Evolutionary conservation across 2,888 invertebrate genomes (phyloP), one percentile per base, ranked within the genome.

Genomic region (Melanargia galathea): DNA sequence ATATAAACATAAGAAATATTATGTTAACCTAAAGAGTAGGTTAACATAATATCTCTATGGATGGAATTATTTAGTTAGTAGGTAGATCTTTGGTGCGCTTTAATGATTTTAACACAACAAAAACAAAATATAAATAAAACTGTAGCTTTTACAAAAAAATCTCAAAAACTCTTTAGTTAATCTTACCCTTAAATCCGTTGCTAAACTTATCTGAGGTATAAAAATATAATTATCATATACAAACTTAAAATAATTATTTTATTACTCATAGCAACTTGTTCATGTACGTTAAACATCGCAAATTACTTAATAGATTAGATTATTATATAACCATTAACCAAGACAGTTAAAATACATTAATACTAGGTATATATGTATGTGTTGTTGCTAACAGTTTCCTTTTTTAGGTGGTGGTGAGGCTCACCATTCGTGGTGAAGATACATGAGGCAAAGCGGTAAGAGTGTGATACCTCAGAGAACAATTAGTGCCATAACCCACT

Each of bases 181-280:
- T 77, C 90, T 90, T 87, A 90, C 90, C 90, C 79, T 76, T 63
- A 88, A 75, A 76, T 84, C 79, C 70, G 84, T 87, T 69, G 87
- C 83, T 86, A 83, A 78, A 70, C 81, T 73, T 74, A 86, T 87
- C 87, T 90, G 79, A 68, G 77, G 74, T 75, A 74, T 57, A 70
- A 69, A 75, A 78, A 73, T 69, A 52, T 73, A 52, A 56, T 58
- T 10, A 56, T 43, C 54, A 64, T 61, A 22, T 45, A 43, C 48
- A 48, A 43, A 43, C 16, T 35, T 46, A 45, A 45, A 20, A 51
- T 33, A 26, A 33, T n/a, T 7, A 30, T 30, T 30, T 7, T 30
- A 30, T 1, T 6, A n/a, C n/a, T n/a, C n/a, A n/a, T n/a, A n/a
- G n/a, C 30, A 6, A 6, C 6, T 6, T 30, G 30, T 30, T 30